Conservation (phyloP, 2,888 invertebrate genomes). For the Stratiomys singularior region DNA sequence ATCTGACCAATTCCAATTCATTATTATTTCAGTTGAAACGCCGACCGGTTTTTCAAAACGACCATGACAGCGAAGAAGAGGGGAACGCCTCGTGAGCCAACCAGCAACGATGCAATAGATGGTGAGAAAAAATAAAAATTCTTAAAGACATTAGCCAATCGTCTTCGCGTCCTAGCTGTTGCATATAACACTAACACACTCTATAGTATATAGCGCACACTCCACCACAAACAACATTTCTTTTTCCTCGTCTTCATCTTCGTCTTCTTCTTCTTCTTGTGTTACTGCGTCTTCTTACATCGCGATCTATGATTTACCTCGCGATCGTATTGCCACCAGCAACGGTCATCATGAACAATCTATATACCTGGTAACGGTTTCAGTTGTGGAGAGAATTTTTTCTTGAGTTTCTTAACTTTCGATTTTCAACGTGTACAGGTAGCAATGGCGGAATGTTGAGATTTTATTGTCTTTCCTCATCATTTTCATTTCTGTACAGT, state of each 20-base stretch:
- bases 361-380: slow-evolving; percentile 27
- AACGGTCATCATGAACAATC: neutral
- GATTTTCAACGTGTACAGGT: slow-evolving; percentile 20
- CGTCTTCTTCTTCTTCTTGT: too few relatives aligned
- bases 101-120: neutral
- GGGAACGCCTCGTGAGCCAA: neutral
- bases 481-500: slow-evolving; percentile 3
- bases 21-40: too few relatives aligned
- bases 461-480: slow-evolving; percentile 14
- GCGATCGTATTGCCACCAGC: slow-evolving; percentile 1
- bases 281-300: too few relatives aligned
- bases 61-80: neutral
- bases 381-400: slow-evolving; percentile 37
- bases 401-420: slow-evolving; percentile 23
- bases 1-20: neutral
- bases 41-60: neutral
- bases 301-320: slow-evolving; percentile 2
- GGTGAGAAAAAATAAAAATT: neutral
- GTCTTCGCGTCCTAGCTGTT: neutral
- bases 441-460: neutral
- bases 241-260: neutral
- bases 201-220: too few relatives aligned
- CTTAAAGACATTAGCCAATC: slow-evolving; percentile 2
- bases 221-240: neutral
- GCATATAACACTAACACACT: neutral